Evolutionary conservation across 2,888 invertebrate species (phyloP).

Genomic region (Drosophila flavopinicola): DNA sequence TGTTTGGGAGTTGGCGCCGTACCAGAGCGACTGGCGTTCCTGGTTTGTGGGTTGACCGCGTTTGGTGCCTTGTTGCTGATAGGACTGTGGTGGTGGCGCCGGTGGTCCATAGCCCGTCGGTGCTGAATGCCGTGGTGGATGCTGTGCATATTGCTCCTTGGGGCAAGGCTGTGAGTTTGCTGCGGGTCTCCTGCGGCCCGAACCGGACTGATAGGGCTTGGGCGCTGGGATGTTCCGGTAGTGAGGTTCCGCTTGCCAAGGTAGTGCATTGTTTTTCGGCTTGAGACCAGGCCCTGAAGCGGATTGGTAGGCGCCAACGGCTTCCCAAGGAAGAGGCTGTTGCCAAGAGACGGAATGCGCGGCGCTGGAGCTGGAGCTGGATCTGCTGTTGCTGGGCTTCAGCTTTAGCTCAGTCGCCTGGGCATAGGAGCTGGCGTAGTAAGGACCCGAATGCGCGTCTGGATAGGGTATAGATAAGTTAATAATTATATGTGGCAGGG

Average conservation of each 20-base stretch:
- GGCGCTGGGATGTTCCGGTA: neutral
- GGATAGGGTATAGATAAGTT: neutral
- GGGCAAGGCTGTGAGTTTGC: slow-evolving; percentile 5
- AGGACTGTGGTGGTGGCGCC: slow-evolving; percentile 3
- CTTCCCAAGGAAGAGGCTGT: slow-evolving; percentile 60
- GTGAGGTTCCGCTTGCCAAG: neutral
- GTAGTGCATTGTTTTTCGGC: neutral
- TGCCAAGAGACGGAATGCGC: slow-evolving; percentile 38
- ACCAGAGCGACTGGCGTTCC: slow-evolving; percentile 33
- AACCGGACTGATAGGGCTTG: neutral
- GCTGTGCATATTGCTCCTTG: neutral
- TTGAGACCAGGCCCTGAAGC: slow-evolving; percentile 3
- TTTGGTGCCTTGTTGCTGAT: slow-evolving; percentile 15
- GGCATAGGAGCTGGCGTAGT: slow-evolving; percentile 32
- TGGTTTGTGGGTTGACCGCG: neutral
- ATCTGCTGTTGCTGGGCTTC: neutral
- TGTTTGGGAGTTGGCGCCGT: slow-evolving; percentile 12
- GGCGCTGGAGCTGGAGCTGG: neutral
- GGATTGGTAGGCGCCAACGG: slow-evolving; percentile 20
- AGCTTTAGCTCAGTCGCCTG: slow-evolving; percentile 26
- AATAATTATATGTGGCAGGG: neutral
- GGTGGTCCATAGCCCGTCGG: slow-evolving; percentile 7
- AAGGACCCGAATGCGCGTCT: slow-evolving; percentile 18
- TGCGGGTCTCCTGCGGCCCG: neutral
- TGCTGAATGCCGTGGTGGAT: slow-evolving; percentile 2